Evolutionary conservation across 2,888 invertebrate genomes (phyloP).

Genomic region (Drosophila bunnanda): DNA sequence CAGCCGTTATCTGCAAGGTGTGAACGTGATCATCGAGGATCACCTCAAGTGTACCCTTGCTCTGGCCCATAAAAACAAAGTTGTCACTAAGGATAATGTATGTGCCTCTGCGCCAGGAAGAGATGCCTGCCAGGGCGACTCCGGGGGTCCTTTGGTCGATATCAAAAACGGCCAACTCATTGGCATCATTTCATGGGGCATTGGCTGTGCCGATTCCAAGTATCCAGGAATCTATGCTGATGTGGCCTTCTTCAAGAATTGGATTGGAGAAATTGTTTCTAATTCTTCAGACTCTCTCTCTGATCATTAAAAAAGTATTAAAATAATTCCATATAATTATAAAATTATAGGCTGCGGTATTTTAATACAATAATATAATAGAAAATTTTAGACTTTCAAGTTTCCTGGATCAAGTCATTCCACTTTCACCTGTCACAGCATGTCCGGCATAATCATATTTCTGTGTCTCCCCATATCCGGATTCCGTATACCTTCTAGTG

Average conservation of each 20-base stretch:
- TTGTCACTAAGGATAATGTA: neutral
- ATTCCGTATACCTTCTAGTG: conserved; percentile 30
- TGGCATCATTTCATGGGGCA: neutral
- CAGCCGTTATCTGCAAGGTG: neutral
- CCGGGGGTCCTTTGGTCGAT: neutral
- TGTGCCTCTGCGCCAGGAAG: conserved; percentile 1
- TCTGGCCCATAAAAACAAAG: neutral
- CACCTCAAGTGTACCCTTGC: neutral
- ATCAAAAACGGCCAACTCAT: neutral
- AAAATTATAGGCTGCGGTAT: neutral
- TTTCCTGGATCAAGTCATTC: conserved; percentile 14
- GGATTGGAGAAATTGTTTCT: neutral
- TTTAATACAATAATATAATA: neutral
- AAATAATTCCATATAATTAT: neutral
- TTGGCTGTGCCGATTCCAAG: neutral
- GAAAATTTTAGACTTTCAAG: neutral
- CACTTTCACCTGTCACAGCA: conserved; percentile 60
- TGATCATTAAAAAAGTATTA: neutral
- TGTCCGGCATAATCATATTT: conserved; percentile 58
- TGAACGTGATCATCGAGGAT: neutral
- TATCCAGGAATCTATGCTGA: conserved; percentile 4
- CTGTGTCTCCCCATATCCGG: conserved; percentile 51
- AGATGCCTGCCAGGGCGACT: conserved; percentile 3
- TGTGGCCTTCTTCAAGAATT: neutral
- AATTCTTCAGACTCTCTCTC: neutral